Percentiles rank a stretch among this genome's conserved stretches.
Evolutionary conservation across 2,888 invertebrate genomes (phyloP).

Genomic region (Ischnura elegans): DNA sequence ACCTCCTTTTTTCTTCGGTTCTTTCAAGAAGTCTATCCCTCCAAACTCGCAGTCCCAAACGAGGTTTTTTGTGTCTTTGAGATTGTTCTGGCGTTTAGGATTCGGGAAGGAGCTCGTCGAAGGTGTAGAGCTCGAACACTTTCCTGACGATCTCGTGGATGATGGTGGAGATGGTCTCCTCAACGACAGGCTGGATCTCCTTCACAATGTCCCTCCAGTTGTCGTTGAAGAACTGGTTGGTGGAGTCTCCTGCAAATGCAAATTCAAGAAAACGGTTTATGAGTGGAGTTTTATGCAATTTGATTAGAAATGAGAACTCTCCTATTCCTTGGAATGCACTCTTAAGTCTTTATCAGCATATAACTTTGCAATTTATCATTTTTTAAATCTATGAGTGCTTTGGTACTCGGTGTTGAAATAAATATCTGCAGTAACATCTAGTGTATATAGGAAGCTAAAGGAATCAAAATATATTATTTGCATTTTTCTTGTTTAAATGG

Average conservation of each 20-base stretch:
- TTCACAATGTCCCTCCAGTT: constrained; percentile 69
- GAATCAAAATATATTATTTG: too few relatives aligned
- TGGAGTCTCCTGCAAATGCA: constrained; percentile 56
- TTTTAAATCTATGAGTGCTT: too few relatives aligned
- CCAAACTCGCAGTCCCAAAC: background rate
- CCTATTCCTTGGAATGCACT: too few relatives aligned
- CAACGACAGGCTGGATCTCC: constrained; percentile 69
- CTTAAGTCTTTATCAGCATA: too few relatives aligned
- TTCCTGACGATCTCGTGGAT: constrained; percentile 68
- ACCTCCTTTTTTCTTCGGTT: background rate
- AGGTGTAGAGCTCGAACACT: constrained; percentile 69
- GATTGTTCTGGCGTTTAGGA: background rate
- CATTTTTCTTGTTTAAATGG: too few relatives aligned
- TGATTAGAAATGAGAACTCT: too few relatives aligned
- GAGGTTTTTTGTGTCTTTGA: background rate
- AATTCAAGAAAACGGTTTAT: too few relatives aligned
- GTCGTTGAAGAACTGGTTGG: constrained; percentile 69
- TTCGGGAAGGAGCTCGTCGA: constrained; percentile 69
- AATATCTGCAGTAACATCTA: too few relatives aligned
- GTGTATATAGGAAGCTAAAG: too few relatives aligned
- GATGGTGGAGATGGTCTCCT: constrained; percentile 68
- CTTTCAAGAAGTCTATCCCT: background rate
- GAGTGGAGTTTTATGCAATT: too few relatives aligned
- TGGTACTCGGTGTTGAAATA: too few relatives aligned
- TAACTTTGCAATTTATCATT: too few relatives aligned